Conservation (phyloP, 2,113 vertebrate species). For the Tragelaphus buxtoni region DNA sequence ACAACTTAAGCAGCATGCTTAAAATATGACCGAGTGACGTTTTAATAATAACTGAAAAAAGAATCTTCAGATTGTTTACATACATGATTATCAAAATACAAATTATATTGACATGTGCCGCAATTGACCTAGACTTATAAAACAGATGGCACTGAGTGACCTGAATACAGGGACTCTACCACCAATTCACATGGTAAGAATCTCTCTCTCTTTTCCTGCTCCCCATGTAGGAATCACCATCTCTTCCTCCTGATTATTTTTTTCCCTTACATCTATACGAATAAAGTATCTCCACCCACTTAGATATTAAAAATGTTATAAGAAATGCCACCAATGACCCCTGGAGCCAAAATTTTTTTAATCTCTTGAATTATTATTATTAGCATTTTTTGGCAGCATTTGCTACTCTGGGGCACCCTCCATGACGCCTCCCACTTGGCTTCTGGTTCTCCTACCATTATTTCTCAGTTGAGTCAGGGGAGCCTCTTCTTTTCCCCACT, state of each 20-base stretch:
- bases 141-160: background rate
- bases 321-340: background rate
- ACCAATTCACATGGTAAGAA: background rate
- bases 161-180: background rate
- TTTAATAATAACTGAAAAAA: conserved; percentile 10
- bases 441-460: background rate
- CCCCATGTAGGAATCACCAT: too few relatives aligned
- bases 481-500: background rate
- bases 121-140: background rate
- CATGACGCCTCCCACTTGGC: background rate
- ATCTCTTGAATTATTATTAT: background rate
- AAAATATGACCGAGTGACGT: background rate
- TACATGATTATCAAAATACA: background rate
- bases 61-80: background rate
- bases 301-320: background rate
- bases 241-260: background rate
- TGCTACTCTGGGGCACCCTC: background rate
- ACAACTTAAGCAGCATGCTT: background rate
- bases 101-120: background rate
- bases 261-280: background rate
- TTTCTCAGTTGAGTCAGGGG: background rate
- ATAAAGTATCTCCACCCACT: background rate
- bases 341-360: background rate
- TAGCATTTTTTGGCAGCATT: background rate
- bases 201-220: background rate